phyloP scores from a whole-genome alignment of 2,797 vertebrate species.

The Adelosebastes latens region DNA sequence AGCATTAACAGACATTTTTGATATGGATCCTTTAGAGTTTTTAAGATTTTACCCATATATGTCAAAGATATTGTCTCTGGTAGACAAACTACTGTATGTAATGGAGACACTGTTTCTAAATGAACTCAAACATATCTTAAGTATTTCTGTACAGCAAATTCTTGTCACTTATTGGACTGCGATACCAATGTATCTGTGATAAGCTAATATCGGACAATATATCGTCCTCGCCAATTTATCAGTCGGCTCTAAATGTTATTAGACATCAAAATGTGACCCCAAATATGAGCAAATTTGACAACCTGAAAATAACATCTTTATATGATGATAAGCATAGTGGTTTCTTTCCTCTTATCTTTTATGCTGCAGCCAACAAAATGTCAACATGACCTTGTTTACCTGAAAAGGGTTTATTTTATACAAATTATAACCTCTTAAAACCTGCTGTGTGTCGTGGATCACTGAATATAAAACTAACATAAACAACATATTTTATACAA shows the following conservation, averaged over 20 bases:
- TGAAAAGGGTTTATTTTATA: neutral
- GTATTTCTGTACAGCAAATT: neutral
- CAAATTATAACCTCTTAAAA: neutral
- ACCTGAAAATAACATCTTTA: neutral
- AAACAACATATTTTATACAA: neutral
- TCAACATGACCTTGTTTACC: neutral
- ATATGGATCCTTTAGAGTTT: neutral
- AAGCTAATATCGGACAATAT: neutral
- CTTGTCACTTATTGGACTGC: neutral
- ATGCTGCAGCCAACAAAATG: neutral
- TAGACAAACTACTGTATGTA: neutral
- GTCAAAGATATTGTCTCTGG: neutral
- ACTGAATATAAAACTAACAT: neutral
- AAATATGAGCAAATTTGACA: neutral
- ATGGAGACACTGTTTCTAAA: neutral
- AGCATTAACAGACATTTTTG: neutral
- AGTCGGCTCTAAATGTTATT: neutral
- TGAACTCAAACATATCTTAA: neutral
- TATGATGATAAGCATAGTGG: neutral
- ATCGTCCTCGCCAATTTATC: neutral
- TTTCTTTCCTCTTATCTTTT: neutral
- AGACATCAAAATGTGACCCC: neutral
- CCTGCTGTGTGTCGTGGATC: neutral
- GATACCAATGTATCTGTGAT: neutral
- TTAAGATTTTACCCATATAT: neutral